Base-by-base conservation (phyloP, 2,888 invertebrate genomes). In the Calameuta filiformis region DNA sequence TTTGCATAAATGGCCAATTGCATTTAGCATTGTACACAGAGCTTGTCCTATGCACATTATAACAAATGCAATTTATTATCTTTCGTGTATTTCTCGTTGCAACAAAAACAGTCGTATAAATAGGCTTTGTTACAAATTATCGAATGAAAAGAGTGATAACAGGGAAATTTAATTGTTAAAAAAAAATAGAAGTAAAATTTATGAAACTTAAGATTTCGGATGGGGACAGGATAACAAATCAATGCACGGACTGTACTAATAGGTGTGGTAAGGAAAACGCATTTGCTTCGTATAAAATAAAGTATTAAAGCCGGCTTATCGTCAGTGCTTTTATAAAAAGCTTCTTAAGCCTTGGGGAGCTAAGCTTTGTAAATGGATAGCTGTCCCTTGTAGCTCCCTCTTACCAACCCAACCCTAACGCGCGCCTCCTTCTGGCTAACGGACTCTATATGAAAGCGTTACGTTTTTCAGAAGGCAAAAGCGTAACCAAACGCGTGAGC, bases 341-440 rank as follows among this genome's bases (percentile, higher is more conserved):
- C 71, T 71, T 23, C 71, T 71, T 71, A 71, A 71, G 71, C 71
- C 71, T 12, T 34, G 71, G 71, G 71, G 34, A 71, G 71, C 71
- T 71, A 71, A 71, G 71, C 71, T 33, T 71, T 71, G 71, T 71
- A 71, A 71, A 71, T 71, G 71, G 71, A 71, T 71, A 31, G 71
- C 71, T 71, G 33, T 71, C 71, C 71, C 71, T 31, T 71, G 71
- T 71, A 71, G 31, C 71, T 31, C 23, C 71, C 71, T 71, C 15
- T 71, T 34, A 3, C 31, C 31, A 31, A 31, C 71, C 31, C 31
- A 31, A 31, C 71, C 31, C 71, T 71, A 56, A 23, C 23, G 56
- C 23, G 56, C 23, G 56, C 23, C 56, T 56, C 9, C 56, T 56
- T 34, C 34, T 34, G 71, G 31, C 31, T 71, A 71, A 71, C 31